Conservation (phyloP, 53 echinoderm and acorn worm genomes). For the Astropecten irregularis region DNA sequence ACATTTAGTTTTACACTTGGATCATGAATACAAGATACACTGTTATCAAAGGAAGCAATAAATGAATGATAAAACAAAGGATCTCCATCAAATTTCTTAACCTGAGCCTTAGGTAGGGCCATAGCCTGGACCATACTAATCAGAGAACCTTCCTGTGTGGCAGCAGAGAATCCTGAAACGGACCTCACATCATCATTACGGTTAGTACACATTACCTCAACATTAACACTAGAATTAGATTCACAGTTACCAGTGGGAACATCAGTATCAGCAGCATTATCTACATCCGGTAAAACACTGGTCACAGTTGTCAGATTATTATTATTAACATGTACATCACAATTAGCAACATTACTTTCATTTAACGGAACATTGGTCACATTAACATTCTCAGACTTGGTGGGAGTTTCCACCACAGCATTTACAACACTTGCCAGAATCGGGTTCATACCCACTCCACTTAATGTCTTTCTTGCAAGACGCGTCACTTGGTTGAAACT, state of each 20-base stretch:
- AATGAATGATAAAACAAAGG: conserved; percentile 52
- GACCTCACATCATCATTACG: background rate
- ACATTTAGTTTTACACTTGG: conserved; percentile 50
- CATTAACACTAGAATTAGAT: background rate
- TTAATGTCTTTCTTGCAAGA: conserved; percentile 22
- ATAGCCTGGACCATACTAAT: conserved; percentile 24
- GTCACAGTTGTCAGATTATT: too few species aligned
- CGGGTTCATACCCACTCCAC: conserved; percentile 24
- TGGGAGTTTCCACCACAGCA: too few species aligned
- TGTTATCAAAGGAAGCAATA: conserved; percentile 48
- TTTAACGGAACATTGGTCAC: too few species aligned
- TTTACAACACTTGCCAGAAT: background rate
- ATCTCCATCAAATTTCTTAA: conserved; percentile 51
- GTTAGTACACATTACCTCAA: too few species aligned
- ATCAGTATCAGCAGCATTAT: conserved; percentile 25
- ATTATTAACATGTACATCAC: too few species aligned
- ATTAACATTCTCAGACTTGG: background rate
- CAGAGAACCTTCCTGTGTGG: background rate
- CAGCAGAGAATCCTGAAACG: background rate
- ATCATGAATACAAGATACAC: conserved; percentile 40
- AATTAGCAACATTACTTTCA: too few species aligned
- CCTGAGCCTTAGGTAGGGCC: conserved; percentile 34
- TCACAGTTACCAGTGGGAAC: conserved; percentile 13
- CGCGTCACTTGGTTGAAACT: conserved; percentile 14
- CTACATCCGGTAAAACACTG: conserved; percentile 3